Evolutionary conservation across 2,888 invertebrate species (phyloP).

Genomic region (Nesidiocoris tenuis): DNA sequence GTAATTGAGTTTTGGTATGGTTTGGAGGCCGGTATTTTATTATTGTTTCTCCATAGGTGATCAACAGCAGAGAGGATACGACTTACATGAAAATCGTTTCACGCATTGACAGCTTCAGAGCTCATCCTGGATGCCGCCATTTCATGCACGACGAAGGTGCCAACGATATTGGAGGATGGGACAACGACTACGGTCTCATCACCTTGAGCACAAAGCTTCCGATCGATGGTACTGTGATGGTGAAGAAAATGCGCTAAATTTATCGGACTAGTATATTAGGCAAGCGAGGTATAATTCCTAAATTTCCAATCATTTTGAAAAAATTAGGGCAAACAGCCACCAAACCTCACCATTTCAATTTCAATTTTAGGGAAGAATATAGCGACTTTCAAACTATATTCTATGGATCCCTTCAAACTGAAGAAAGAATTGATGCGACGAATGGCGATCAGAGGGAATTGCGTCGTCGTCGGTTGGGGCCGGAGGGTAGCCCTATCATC

Average conservation of each 20-base stretch:
- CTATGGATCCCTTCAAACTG: not conserved
- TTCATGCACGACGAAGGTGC: not conserved
- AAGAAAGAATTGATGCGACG: not conserved
- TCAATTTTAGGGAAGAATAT: not conserved
- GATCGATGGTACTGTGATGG: too few relatives aligned
- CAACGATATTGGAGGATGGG: slow-evolving; percentile 14
- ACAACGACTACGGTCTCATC: slow-evolving; percentile 11
- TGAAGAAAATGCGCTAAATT: too few relatives aligned
- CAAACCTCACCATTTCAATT: too few relatives aligned
- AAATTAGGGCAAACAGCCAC: too few relatives aligned
- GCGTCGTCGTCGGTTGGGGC: slow-evolving; percentile 22
- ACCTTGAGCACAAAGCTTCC: not conserved
- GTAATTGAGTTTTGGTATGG: too few relatives aligned
- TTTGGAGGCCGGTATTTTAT: too few relatives aligned
- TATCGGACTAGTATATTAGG: not conserved
- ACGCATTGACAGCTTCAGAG: not conserved
- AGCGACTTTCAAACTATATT: not conserved
- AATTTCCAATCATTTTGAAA: too few relatives aligned
- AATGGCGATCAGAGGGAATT: not conserved
- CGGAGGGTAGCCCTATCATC: not conserved
- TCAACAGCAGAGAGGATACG: not conserved
- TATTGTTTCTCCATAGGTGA: not conserved
- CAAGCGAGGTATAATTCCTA: too few relatives aligned
- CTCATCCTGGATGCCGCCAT: slow-evolving; percentile 11
- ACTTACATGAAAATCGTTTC: slow-evolving; percentile 1